A percentile compares a stretch with the other conserved stretches of the same genome.
Evolutionary conservation across 2,888 invertebrate genomes (phyloP).

Genomic region (Trisateles emortualis): DNA sequence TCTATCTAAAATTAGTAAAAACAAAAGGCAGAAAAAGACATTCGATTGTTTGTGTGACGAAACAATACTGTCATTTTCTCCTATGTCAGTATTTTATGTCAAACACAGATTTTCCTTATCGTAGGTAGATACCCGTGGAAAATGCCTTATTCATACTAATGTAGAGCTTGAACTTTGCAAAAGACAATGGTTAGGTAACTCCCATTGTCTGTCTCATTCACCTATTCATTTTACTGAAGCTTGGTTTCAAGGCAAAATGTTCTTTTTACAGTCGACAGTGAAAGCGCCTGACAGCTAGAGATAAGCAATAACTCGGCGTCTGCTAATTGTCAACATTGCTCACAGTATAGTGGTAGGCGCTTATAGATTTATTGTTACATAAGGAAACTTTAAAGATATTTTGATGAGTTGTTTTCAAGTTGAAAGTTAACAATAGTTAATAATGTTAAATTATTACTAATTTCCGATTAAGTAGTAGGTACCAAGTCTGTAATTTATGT

Average conservation of each 20-base stretch:
- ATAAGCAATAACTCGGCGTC: conserved; percentile 54
- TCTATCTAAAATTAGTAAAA: too few species aligned
- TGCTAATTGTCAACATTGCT: conserved; percentile 52
- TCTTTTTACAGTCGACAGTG: conserved; percentile 37
- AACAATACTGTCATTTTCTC: too few species aligned
- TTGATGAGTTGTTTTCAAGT: neutral
- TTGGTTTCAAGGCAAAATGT: conserved; percentile 31
- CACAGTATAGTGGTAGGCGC: conserved; percentile 38
- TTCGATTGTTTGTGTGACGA: too few species aligned
- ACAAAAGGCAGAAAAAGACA: too few species aligned
- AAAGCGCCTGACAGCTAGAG: conserved; percentile 60
- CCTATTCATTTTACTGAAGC: conserved; percentile 34
- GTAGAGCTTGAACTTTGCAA: conserved; percentile 15
- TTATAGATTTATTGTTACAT: conserved; percentile 6
- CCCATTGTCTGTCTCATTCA: conserved; percentile 40
- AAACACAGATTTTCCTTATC: neutral
- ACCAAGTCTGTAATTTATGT: too few species aligned
- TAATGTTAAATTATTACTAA: too few species aligned
- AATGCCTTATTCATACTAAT: conserved; percentile 8
- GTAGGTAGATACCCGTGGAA: neutral
- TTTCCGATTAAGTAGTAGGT: too few species aligned
- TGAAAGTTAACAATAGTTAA: neutral
- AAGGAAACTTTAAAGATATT: too few species aligned
- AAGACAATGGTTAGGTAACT: conserved; percentile 29
- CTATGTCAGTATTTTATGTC: neutral